Conservation (phyloP, 1,140 invertebrate species). For the Harlomillsia oculata region DNA sequence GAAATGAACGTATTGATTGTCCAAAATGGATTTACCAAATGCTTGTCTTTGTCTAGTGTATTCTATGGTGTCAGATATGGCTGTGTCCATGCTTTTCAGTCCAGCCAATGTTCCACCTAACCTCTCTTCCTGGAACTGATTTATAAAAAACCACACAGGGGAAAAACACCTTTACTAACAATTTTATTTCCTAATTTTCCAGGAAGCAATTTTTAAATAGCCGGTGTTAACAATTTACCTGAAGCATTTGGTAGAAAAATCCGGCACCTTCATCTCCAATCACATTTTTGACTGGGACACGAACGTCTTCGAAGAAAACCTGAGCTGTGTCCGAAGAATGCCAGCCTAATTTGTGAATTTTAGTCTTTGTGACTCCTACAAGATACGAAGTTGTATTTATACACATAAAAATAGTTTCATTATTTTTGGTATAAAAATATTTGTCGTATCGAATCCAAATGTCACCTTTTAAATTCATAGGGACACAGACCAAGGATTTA, state of each 20-base stretch:
- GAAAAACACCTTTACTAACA: neutral
- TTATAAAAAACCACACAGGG: neutral
- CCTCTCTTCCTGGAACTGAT: constrained; percentile 48
- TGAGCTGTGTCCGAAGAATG: constrained; percentile 50
- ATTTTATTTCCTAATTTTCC: neutral
- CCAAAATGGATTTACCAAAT: constrained; percentile 46
- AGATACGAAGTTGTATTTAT: neutral
- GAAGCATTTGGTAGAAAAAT: constrained; percentile 54
- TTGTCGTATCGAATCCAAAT: neutral
- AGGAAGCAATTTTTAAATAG: neutral
- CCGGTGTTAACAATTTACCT: constrained; percentile 35
- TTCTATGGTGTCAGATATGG: constrained; percentile 45
- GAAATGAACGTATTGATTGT: constrained; percentile 49
- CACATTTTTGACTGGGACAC: constrained; percentile 46
- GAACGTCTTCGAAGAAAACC: constrained; percentile 52
- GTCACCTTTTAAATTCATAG: constrained; percentile 47
- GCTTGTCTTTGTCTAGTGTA: constrained; percentile 44
- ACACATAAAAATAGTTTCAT: neutral
- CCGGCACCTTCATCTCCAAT: constrained; percentile 53
- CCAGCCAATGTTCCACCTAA: constrained; percentile 42
- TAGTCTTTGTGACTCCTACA: constrained; percentile 38
- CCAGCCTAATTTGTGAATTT: constrained; percentile 50
- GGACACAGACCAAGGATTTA: constrained; percentile 53
- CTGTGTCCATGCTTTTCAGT: constrained; percentile 41
- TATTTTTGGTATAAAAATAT: neutral